Evolutionary conservation across 2,888 invertebrate genomes (phyloP).

Genomic region (Drosophila prostipennis): DNA sequence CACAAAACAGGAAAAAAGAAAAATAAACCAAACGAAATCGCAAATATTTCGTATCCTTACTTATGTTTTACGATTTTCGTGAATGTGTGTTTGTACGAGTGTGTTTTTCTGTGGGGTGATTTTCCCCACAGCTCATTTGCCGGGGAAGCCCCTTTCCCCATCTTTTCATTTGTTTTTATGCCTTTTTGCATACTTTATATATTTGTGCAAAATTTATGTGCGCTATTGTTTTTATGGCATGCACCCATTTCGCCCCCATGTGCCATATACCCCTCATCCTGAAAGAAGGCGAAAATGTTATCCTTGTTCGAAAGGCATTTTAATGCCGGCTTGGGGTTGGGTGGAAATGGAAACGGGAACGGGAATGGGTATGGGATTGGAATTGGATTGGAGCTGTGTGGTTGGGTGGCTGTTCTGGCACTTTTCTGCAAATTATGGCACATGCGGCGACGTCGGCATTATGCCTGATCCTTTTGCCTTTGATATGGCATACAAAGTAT

Average conservation of each 20-base stretch:
- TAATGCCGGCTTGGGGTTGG: slow-evolving; percentile 25
- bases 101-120: slow-evolving; percentile 13
- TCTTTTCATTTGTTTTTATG: slow-evolving; percentile 66
- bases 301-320: slow-evolving; percentile 65
- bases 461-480: slow-evolving; percentile 76
- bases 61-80: slow-evolving; percentile 70
- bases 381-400: slow-evolving; percentile 12
- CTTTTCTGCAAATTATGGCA: slow-evolving; percentile 80
- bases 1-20: slow-evolving; percentile 8
- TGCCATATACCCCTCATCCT: slow-evolving; percentile 30
- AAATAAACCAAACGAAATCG: slow-evolving; percentile 43
- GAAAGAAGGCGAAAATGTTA: slow-evolving; percentile 53
- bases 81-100: slow-evolving; percentile 17
- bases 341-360: slow-evolving; percentile 1
- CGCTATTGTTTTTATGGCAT: slow-evolving; percentile 82
- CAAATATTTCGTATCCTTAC: slow-evolving; percentile 63
- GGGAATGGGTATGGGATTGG: slow-evolving; percentile 12
- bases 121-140: slow-evolving; percentile 50
- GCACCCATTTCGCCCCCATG: slow-evolving; percentile 77
- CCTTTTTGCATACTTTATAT: slow-evolving; percentile 76
- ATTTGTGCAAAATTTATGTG: slow-evolving; percentile 81
- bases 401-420: slow-evolving; percentile 51
- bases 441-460: slow-evolving; percentile 73
- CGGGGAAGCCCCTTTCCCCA: slow-evolving; percentile 21
- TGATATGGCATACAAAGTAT: slow-evolving; percentile 57